Evolutionary conservation across 2,888 invertebrate genomes (phyloP).

Genomic region (Lasioglossum marginatum): DNA sequence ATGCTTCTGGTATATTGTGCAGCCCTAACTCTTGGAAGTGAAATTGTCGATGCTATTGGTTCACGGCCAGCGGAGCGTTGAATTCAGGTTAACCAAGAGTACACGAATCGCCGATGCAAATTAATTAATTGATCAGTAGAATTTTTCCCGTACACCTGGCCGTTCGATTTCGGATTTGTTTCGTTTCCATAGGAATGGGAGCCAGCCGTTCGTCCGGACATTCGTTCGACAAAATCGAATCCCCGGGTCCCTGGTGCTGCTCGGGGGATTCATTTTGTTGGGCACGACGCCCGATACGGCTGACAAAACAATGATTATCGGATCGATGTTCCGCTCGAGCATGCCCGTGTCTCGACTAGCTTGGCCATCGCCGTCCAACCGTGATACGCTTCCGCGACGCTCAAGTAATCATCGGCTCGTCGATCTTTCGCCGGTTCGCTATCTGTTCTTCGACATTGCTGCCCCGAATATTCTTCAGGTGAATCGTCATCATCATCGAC

Average conservation of each 20-base stretch:
- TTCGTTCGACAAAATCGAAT: slow-evolving; percentile 13
- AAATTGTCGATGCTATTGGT: neutral
- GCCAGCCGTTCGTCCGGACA: neutral
- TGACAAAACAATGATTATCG: slow-evolving; percentile 61
- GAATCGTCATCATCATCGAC: slow-evolving; percentile 3
- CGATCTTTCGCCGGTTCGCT: slow-evolving; percentile 46
- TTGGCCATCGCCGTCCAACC: slow-evolving; percentile 52
- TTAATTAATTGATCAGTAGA: neutral
- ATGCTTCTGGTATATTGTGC: neutral
- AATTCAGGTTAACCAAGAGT: slow-evolving; percentile 13
- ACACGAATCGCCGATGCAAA: neutral
- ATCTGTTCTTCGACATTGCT: slow-evolving; percentile 28
- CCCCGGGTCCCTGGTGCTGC: neutral
- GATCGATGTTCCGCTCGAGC: slow-evolving; percentile 61
- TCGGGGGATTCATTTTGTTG: slow-evolving; percentile 12
- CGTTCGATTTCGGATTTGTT: slow-evolving; percentile 1
- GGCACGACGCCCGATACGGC: slow-evolving; percentile 39
- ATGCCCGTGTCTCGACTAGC: slow-evolving; percentile 40
- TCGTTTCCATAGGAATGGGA: neutral
- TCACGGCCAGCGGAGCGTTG: slow-evolving; percentile 11
- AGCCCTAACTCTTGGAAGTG: neutral
- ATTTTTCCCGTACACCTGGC: neutral
- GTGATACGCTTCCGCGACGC: slow-evolving; percentile 53
- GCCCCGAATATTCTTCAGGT: slow-evolving; percentile 29
- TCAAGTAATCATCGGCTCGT: slow-evolving; percentile 50